Evolutionary conservation across 2,113 vertebrate genomes (phyloP), one percentile per base, ranked within the genome.

Genomic region (Melanerpes aurifrons): DNA sequence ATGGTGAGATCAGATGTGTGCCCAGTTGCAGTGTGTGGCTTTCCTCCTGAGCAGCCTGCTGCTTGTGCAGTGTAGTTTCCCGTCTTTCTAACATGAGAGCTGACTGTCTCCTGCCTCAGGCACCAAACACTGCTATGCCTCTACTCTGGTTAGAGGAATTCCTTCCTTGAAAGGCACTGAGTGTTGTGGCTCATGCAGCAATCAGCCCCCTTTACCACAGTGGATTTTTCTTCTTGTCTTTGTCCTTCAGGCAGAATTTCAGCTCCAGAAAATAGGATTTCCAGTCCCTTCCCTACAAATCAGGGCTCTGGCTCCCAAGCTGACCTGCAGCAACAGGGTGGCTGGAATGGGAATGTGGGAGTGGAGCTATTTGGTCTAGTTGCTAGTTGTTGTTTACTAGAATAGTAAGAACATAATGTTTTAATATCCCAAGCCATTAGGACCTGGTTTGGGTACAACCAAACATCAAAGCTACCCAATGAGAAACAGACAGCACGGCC

Each of bases 401-500:
- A 86, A 80, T 94, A 93, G 73, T 70, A 96, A 93, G 93, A 96
- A 93, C 82, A 96, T 87, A 48, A 82, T 94, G 80, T 96, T 96
- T 95, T 83, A 82, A 96, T 94, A 82, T 92, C 64, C 85, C 59
- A 76, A 31, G 18, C 89, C 90, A 89, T 89, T 95, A 92, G 91
- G 92, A 94, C 90, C 93, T 83, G 90, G n/a, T 69, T 96, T 92
- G 94, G 91, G 96, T 94, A 89, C 43, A 94, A 74, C 86, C 90
- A 94, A 95, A 82, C 92, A 94, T 94, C 89, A 92, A 96, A 96
- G 89, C 45, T 87, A 89, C 72, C 45, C 78, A 87, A 90, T 95
- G 93, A 96, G 90, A 97, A 92, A 95, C 95, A 97, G 96, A 94
- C 88, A 94, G 61, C 53, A 12, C n/a, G 43, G 82, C 47, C n/a